Conservation (phyloP, 2,888 invertebrate species). For the Mactromeris polynyma region DNA sequence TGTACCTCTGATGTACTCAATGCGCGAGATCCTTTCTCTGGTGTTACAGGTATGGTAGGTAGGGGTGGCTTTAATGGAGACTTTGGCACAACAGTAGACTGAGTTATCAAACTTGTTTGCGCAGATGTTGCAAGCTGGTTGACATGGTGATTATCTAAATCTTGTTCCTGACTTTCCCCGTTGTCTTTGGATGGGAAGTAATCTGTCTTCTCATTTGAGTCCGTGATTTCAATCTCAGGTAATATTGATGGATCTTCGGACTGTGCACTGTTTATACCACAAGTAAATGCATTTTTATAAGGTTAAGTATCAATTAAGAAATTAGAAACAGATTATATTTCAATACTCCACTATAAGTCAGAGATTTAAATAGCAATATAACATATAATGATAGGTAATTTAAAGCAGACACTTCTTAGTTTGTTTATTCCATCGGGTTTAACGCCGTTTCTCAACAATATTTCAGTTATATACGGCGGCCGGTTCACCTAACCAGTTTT, state of each 20-base stretch:
- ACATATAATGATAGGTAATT: no score
- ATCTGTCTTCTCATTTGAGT: neutral
- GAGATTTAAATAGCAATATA: no score
- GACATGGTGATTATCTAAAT: neutral
- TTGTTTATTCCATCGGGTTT: no score
- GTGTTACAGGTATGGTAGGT: constrained; percentile 28
- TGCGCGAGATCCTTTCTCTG: constrained; percentile 48
- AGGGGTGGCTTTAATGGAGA: constrained; percentile 49
- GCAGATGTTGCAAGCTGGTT: neutral
- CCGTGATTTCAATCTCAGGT: neutral
- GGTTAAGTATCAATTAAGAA: no score
- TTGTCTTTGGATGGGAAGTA: neutral
- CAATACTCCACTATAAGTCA: no score
- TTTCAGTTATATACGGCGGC: no score
- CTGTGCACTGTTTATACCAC: neutral
- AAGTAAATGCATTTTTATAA: neutral
- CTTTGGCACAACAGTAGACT: constrained; percentile 37
- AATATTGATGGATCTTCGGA: neutral
- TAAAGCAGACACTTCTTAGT: no score
- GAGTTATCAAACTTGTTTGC: neutral
- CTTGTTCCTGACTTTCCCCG: neutral
- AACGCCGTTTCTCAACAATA: no score
- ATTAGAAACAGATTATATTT: no score
- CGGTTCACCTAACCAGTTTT: no score
- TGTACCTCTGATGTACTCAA: constrained; percentile 62